Conservation (phyloP, 2,113 vertebrate genomes). For the Podarcis raffonei region DNA sequence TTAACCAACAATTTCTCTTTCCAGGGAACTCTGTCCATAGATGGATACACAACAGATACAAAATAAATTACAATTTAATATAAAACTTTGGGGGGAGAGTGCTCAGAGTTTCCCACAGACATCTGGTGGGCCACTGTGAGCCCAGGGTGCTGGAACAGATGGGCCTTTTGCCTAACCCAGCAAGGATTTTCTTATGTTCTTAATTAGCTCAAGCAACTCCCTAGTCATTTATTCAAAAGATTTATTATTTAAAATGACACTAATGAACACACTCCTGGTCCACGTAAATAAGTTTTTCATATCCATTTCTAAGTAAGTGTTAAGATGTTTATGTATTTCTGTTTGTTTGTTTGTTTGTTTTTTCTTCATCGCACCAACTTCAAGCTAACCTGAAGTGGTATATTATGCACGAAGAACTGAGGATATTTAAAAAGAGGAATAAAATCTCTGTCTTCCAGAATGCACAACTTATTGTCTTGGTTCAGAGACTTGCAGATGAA, state of each 20-base stretch:
- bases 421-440: neutral
- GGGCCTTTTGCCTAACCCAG: too few relatives aligned
- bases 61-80: neutral
- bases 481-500: conserved; percentile 80
- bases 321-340: neutral
- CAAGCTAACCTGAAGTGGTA: neutral
- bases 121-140: too few relatives aligned
- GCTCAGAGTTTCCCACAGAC: too few relatives aligned
- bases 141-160: too few relatives aligned
- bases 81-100: neutral
- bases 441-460: conserved; percentile 58
- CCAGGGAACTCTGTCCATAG: too few relatives aligned
- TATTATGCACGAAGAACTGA: neutral
- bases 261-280: neutral
- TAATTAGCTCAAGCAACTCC: neutral
- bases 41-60: too few relatives aligned
- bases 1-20: too few relatives aligned
- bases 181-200: too few relatives aligned
- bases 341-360: too few relatives aligned
- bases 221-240: neutral
- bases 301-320: neutral
- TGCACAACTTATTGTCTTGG: conserved; percentile 81
- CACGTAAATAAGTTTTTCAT: neutral
- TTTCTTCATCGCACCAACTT: neutral
- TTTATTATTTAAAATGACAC: neutral